Base-by-base conservation (phyloP, 2,888 invertebrate species). In the Dione juno region DNA sequence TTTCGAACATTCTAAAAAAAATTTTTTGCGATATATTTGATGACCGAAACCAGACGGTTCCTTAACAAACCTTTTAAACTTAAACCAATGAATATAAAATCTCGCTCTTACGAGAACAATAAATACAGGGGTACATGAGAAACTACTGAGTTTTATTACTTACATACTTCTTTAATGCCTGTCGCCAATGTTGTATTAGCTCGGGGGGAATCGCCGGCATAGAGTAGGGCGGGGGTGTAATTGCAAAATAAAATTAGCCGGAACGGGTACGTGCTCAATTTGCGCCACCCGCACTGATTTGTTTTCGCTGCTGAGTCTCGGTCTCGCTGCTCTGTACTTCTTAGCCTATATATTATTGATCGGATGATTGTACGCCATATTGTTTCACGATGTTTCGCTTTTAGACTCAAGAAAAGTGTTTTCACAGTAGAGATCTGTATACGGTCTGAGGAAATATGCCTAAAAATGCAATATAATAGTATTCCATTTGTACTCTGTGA, bases 231-330 rank as follows among this genome's bases (percentile, higher is more conserved):
- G 82, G 84, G 90, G 91, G 90, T 88, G 92, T 93, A 93, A 93
- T 93, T 93, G 93, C 93, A 92, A 93, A 93, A 93, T 93, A 93
- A 93, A 93, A 93, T 93, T 93, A 93, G 93, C 92, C 88, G 84
- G 91, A 92, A 92, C 90, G 90, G 92, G 90, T 92, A 93, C 93
- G 93, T 93, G 92, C 92, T 91, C 92, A 92, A 93, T 92, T 93
- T 92, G 89, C 90, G 92, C 92, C 92, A 90, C 91, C 91, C 90
- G 87, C 89, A 85, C 91, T 92, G 93, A 93, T 93, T 93, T 93
- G 93, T 92, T 92, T 93, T 91, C 90, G 86, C 88, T 82, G 84
- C 84, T 73, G 77, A 77, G 71, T 70, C 74, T 76, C 76, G 75
- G 74, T 75, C 69, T 74, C 77, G 77, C 75, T 86, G 78, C 81